Evolutionary conservation across 1,140 invertebrate genomes (phyloP), one percentile per base, ranked within the genome.

Genomic region (Psix sp.): DNA sequence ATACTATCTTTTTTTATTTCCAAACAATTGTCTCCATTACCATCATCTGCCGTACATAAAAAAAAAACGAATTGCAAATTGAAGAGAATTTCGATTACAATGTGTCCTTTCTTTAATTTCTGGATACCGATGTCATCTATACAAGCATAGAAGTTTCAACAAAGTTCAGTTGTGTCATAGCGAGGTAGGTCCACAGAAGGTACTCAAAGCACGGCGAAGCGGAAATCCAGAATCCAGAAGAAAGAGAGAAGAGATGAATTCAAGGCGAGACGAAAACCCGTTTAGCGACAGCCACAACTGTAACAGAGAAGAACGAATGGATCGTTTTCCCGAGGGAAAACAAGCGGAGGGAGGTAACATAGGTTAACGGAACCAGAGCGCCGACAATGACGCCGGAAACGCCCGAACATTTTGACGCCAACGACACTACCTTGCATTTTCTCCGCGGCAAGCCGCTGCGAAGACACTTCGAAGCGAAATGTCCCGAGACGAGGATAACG

Each of bases 151-250:
- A 73, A 73, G 70, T 73, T 51, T 13, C 18, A 73, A 73, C 60
- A 66, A 66, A 65, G 46, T 65, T 73, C 52, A 65, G 45, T 73
- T 73, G n/a, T n/a, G n/a, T n/a, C n/a, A n/a, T n/a, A n/a, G n/a
- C n/a, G 31, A 59, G 38, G 21, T 60, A 35, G 60, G 48, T 54
- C 62, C 54, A 40, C 26, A 11, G 46, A 60, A 66, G 60, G 56
- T 60, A 66, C 60, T 60, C 54, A 56, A 54, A 51, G 42, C 60
- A 31, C 46, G 49, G 17, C 54, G 48, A 40, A 49, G 70, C 54
- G 54, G 48, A 73, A 65, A 59, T 66, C 46, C 42, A 15, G 48
- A 4, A 24, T 24, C 5, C 16, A 16, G 11, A n/a, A n/a, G n/a
- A n/a, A n/a, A n/a, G n/a, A n/a, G n/a, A n/a, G n/a, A n/a, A n/a